These are phyloP conservation scores for Aphrocallistes beatrix DNA, from an alignment of 37 sponge, comb jelly and placozoan species.

Conservation along the genomic window DNA sequence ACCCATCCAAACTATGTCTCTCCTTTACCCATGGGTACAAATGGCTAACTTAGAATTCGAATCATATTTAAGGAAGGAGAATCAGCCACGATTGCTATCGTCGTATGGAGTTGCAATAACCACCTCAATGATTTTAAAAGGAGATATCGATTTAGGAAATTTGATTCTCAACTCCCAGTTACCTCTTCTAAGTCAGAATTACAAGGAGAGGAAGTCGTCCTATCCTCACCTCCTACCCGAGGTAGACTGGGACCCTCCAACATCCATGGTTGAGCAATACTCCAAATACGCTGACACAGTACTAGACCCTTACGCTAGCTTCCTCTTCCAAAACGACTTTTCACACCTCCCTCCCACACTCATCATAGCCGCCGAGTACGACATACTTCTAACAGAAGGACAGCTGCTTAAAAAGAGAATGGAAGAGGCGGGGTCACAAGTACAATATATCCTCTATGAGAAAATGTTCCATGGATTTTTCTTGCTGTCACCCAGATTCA, in stretches of 20 bases:
- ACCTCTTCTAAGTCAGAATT: neutral
- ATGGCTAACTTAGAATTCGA: neutral
- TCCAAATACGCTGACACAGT: neutral
- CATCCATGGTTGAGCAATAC: neutral
- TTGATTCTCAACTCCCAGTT: neutral
- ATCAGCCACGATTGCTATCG: neutral
- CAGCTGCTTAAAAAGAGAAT: neutral
- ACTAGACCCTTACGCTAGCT: neutral
- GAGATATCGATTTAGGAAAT: neutral
- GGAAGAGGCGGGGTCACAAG: neutral
- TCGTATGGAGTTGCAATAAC: neutral
- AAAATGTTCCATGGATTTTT: slow-evolving; percentile 16
- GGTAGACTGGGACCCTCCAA: neutral
- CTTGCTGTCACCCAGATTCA: neutral
- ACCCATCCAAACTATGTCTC: neutral
- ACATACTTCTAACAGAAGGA: neutral
- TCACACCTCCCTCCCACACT: neutral
- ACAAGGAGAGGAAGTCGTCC: neutral
- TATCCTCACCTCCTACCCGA: neutral
- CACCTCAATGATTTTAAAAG: neutral
- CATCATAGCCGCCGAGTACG: neutral
- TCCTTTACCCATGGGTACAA: neutral
- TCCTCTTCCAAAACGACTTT: neutral
- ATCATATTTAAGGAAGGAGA: neutral
- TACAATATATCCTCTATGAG: neutral